phyloP scores from a whole-genome alignment of 2,797 vertebrate genomes.

The Brotula barbata region DNA sequence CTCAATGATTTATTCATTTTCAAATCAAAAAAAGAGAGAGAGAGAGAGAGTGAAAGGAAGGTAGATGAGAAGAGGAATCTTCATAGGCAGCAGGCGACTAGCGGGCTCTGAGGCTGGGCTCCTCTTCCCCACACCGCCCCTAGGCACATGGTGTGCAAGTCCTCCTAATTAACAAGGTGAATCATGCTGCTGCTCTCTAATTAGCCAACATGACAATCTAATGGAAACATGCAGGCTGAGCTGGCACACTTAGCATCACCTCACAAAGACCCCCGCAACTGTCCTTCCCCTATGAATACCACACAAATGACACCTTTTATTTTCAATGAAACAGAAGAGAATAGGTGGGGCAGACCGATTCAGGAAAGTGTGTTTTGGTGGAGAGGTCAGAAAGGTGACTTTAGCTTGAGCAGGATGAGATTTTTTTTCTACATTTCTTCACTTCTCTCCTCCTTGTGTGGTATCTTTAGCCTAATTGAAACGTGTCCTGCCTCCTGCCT shows the following conservation, averaged over 20 bases:
- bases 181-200: conserved; percentile 98
- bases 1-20: conserved; percentile 99
- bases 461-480: conserved; percentile 77
- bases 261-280: conserved; percentile 78
- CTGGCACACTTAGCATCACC: conserved; percentile 84
- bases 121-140: conserved; percentile 80
- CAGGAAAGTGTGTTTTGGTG: conserved; percentile 53
- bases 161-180: conserved; percentile 99
- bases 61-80: conserved; percentile 98
- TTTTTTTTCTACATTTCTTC: conserved; percentile 10
- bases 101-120: conserved; percentile 91
- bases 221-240: conserved; percentile 90
- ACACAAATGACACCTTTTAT: conserved; percentile 61
- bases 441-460: conserved; percentile 28
- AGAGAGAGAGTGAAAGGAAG: conserved; percentile 80
- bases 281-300: conserved; percentile 61
- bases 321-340: conserved; percentile 38
- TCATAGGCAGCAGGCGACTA: conserved; percentile 92
- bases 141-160: conserved; percentile 92
- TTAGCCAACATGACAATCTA: conserved; percentile 99
- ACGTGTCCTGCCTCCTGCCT: conserved; percentile 73
- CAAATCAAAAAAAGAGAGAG: conserved; percentile 86
- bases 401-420: conserved; percentile 44
- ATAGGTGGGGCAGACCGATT: conserved; percentile 43
- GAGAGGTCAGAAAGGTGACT: conserved; percentile 66